These are phyloP conservation scores for Hozukius guyotensis DNA, from an alignment of 2,797 vertebrate species.

Conservation along the genomic window DNA sequence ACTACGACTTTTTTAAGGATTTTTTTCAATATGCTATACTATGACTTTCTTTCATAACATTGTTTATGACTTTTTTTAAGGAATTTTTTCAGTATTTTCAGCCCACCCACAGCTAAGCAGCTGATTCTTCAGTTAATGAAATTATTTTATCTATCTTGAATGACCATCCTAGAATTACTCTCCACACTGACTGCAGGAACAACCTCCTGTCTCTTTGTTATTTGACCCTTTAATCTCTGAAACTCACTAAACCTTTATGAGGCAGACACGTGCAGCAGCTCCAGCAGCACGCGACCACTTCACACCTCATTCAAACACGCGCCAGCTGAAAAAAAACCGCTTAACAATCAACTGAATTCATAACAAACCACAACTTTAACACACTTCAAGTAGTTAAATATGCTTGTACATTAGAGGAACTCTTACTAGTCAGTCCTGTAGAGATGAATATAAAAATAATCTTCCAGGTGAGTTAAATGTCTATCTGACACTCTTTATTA, in stretches of 20 bases:
- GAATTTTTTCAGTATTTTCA: too few relatives aligned
- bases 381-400: neutral
- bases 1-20: too few relatives aligned
- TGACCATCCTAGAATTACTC: neutral
- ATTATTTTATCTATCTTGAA: neutral
- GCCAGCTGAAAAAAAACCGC: neutral
- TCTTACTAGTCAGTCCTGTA: neutral
- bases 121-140: too few relatives aligned
- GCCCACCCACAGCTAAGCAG: too few relatives aligned
- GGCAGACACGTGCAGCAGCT: neutral
- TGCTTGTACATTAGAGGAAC: neutral
- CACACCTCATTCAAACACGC: neutral
- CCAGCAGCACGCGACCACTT: constrained; percentile 29
- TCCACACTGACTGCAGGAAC: neutral
- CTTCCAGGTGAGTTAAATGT: neutral
- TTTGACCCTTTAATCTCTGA: neutral
- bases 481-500: too few relatives aligned
- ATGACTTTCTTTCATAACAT: too few relatives aligned
- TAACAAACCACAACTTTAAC: neutral
- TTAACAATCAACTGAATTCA: neutral
- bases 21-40: too few relatives aligned
- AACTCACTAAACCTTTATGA: neutral
- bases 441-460: neutral
- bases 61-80: too few relatives aligned
- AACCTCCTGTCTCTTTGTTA: neutral